Percentiles rank a stretch among this genome's conserved stretches.
Conservation (phyloP, 2,113 vertebrate species). For the Trinectes maculatus region DNA sequence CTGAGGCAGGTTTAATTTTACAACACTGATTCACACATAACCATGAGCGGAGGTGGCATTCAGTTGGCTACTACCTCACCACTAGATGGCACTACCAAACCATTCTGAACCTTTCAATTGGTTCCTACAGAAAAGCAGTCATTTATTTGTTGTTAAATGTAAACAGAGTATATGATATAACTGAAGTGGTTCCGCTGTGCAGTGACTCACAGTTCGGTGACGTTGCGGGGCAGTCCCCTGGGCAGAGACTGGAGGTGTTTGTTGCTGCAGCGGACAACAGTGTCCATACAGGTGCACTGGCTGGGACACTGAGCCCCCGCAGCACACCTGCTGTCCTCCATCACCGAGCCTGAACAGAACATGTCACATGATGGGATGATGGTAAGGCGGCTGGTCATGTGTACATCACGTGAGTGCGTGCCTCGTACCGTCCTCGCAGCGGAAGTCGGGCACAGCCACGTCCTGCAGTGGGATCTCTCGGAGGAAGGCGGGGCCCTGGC, state of each 20-base stretch:
- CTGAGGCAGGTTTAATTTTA: no score
- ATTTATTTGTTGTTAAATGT: no score
- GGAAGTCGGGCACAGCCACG: slow-evolving; percentile 93
- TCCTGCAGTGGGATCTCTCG: slow-evolving; percentile 97
- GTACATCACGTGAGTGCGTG: not conserved
- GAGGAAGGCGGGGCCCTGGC: slow-evolving; percentile 92
- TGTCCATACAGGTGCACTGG: slow-evolving; percentile 93
- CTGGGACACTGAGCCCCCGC: slow-evolving; percentile 89
- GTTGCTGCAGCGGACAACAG: slow-evolving; percentile 97
- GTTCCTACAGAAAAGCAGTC: no score
- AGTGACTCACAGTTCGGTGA: slow-evolving; percentile 93
- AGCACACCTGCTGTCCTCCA: slow-evolving; percentile 89
- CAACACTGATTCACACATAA: not conserved
- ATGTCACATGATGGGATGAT: not conserved
- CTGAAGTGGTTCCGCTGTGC: no score
- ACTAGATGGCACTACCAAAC: not conserved
- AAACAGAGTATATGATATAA: no score
- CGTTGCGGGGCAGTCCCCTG: slow-evolving; percentile 91
- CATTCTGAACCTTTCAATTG: no score
- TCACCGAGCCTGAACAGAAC: slow-evolving; percentile 72
- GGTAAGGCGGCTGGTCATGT: no score
- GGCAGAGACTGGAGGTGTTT: slow-evolving; percentile 91
- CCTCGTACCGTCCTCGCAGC: slow-evolving; percentile 90
- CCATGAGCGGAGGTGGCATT: no score
- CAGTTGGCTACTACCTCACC: not conserved